Conservation (phyloP, 2,888 invertebrate genomes). For the Seladonia tumulorum region DNA sequence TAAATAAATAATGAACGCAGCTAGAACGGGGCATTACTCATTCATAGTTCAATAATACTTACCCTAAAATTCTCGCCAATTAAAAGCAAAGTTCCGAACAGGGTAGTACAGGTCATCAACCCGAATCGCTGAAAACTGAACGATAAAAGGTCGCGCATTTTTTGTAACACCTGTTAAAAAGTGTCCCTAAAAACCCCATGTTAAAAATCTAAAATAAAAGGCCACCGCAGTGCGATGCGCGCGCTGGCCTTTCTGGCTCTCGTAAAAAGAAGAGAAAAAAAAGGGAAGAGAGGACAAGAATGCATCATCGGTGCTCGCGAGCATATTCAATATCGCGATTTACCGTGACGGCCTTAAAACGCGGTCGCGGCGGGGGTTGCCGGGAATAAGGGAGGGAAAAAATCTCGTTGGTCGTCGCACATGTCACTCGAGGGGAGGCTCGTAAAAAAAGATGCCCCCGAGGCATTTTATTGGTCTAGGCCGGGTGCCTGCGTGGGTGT, state of each 20-base stretch:
- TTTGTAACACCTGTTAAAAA: conserved; percentile 6
- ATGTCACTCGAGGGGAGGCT: conserved; percentile 23
- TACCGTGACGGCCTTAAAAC: conserved; percentile 30
- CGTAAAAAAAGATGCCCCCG: conserved; percentile 45
- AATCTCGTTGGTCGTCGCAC: conserved; percentile 43
- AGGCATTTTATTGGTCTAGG: conserved; percentile 48
- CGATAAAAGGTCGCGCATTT: conserved; percentile 11
- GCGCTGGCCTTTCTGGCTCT: not conserved
- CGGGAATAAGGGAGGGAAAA: conserved; percentile 11
- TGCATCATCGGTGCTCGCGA: conserved; percentile 18
- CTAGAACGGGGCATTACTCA: not conserved
- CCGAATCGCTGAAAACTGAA: not conserved
- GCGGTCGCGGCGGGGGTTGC: not conserved
- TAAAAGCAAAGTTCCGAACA: not conserved
- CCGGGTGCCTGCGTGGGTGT: not conserved
- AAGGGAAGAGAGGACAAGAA: not conserved
- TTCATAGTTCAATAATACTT: not conserved
- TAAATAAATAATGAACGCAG: not conserved
- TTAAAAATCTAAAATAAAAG: conserved; percentile 22
- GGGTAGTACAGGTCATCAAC: not conserved
- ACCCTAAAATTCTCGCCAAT: not conserved
- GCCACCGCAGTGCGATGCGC: not conserved
- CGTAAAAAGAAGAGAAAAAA: not conserved
- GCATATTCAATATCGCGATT: conserved; percentile 46
- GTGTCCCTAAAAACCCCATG: not conserved